Conservation (phyloP, 2,888 invertebrate genomes). For the Xestia xanthographa region DNA sequence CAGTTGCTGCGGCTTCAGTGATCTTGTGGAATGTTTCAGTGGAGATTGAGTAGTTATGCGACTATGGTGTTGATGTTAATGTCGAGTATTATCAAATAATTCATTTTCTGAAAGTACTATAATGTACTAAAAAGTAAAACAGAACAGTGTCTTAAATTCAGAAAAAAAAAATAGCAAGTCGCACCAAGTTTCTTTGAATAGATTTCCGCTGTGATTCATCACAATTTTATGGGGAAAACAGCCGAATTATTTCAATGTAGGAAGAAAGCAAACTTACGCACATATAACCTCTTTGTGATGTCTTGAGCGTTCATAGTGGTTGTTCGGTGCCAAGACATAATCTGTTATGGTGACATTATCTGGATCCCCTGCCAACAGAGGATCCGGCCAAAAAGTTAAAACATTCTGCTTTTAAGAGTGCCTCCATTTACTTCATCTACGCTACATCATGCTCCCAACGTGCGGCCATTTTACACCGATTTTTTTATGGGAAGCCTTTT, state of each 20-base stretch:
- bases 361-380: constrained; percentile 85
- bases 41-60: background rate
- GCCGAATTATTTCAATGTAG: constrained; percentile 54
- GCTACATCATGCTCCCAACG: constrained; percentile 48
- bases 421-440: constrained; percentile 70
- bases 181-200: background rate
- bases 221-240: constrained; percentile 45
- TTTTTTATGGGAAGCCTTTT: constrained; percentile 21
- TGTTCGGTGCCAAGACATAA: constrained; percentile 88
- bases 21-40: background rate
- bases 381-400: constrained; percentile 83
- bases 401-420: constrained; percentile 78
- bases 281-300: constrained; percentile 81
- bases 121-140: background rate
- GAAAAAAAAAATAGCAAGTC: background rate
- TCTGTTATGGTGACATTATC: constrained; percentile 90
- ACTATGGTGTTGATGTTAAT: background rate
- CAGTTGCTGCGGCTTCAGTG: constrained; percentile 13
- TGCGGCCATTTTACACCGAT: constrained; percentile 36
- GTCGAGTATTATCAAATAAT: background rate
- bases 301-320: constrained; percentile 78
- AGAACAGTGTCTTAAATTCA: background rate
- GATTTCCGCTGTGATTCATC: constrained; percentile 27
- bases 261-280: constrained; percentile 70
- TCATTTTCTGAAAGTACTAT: background rate